Evolutionary conservation across 2,797 vertebrate genomes (phyloP).

Genomic region (Cynodonichthys magdalenae): DNA sequence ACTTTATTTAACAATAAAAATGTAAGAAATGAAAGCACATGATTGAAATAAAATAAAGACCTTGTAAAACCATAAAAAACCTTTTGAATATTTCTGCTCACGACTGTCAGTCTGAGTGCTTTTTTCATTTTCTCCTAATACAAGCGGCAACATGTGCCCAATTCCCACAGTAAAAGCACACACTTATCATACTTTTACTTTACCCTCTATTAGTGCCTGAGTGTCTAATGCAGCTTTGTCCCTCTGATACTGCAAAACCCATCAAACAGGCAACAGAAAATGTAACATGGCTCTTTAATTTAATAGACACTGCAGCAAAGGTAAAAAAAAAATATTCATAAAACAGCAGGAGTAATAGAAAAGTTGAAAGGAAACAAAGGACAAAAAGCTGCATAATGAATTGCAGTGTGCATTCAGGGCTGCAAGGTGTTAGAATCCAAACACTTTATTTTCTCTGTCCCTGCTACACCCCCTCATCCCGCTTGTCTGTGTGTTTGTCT

Average conservation of each 20-base stretch:
- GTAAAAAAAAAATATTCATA: background rate
- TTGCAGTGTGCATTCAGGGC: constrained; percentile 3
- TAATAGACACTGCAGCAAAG: constrained; percentile 5
- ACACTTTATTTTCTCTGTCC: background rate
- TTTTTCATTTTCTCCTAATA: constrained; percentile 7
- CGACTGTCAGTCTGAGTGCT: background rate
- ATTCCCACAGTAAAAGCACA: constrained; percentile 33
- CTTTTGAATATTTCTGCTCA: background rate
- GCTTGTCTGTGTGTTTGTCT: constrained; percentile 11
- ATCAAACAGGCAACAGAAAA: constrained; percentile 17
- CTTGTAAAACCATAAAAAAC: background rate
- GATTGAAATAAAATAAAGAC: background rate
- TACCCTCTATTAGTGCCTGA: background rate
- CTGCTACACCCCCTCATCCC: background rate
- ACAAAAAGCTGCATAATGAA: background rate
- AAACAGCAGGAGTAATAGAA: background rate
- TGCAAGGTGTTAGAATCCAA: constrained; percentile 6
- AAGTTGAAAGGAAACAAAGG: background rate
- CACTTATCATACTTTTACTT: constrained; percentile 9
- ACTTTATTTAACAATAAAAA: constrained; percentile 8
- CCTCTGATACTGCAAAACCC: constrained; percentile 26
- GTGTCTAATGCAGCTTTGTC: constrained; percentile 1
- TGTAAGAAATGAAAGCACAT: background rate
- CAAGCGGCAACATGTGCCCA: constrained; percentile 18
- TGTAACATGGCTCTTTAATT: constrained; percentile 1